Evolutionary conservation across 2,797 vertebrate species (phyloP), one percentile per base, ranked within the genome.

Genomic region (Toxotes lorentzi): DNA sequence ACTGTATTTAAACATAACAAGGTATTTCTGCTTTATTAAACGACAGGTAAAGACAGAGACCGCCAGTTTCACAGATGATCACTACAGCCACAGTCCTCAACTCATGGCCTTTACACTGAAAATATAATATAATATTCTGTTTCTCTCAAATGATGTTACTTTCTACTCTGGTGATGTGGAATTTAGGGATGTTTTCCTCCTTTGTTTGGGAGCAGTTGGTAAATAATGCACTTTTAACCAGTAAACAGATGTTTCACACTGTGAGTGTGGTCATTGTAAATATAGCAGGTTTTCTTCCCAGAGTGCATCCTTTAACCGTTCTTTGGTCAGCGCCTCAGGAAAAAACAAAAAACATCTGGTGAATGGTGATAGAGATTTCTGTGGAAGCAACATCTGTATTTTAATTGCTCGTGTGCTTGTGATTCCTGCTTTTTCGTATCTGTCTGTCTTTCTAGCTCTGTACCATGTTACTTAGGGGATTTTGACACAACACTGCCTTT

Each of bases 171-270:
- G 2, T 27, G 27, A 27, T 27, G 27, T 27, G 27, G 27, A 27
- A 27, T 45, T 69, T 16, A 3, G 1, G 59, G 32, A 34, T 17
- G 21, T 68, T n/a, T 23, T 61, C 41, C 35, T 35, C 14, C 41
- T n/a, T 56, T 47, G 8, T 76, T 48, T 9, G 9, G 35, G 11
- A 23, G 4, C 45, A 50, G 13, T 35, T 50, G 63, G 35, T 30
- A 63, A 43, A 32, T 7, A 57, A 48, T 63, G 50, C 40, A 35
- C 40, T 57, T 47, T 35, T 56, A 32, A 64, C 67, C 30, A 7
- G 56, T 32, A 40, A 63, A 53, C 54, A 43, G 10, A n/a, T 47
- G 45, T 47, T 19, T 9, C 45, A 47, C 19, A 47, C 19, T 47
- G 7, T 47, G 8, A 13, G 12, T 11, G 40, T 14, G 12, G 12